These are phyloP conservation scores for Caradrina kadenii DNA, from an alignment of 2,888 invertebrate genomes.

Conservation along the genomic window DNA sequence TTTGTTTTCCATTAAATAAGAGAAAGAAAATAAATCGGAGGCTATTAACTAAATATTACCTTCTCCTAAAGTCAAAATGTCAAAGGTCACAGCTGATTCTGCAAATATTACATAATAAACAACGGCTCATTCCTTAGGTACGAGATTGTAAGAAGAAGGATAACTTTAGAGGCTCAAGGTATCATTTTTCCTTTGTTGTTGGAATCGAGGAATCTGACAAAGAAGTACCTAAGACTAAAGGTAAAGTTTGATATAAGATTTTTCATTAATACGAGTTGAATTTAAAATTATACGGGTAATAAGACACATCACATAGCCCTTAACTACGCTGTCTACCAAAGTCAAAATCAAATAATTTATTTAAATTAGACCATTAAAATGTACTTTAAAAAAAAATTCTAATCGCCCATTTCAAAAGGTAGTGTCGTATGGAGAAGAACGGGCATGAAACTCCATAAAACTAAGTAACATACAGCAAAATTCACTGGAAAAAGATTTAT, in stretches of 20 bases:
- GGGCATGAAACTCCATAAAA: too few relatives aligned
- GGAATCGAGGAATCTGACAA: not conserved
- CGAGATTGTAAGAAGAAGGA: not conserved
- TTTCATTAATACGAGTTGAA: not conserved
- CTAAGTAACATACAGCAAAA: too few relatives aligned
- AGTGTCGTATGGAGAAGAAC: too few relatives aligned
- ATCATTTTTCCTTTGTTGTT: constrained; percentile 40
- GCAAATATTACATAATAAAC: constrained; percentile 18
- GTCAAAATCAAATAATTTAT: too few relatives aligned
- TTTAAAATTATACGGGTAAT: too few relatives aligned
- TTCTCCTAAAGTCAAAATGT: constrained; percentile 40
- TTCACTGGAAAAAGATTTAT: too few relatives aligned
- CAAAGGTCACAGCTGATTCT: constrained; percentile 43
- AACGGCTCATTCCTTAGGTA: constrained; percentile 11
- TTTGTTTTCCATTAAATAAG: constrained; percentile 26
- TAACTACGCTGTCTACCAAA: too few relatives aligned
- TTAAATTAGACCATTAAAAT: too few relatives aligned
- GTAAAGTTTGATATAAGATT: not conserved
- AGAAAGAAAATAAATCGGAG: constrained; percentile 29
- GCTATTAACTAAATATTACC: constrained; percentile 21
- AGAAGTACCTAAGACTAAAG: not conserved
- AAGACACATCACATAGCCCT: too few relatives aligned
- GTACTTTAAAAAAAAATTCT: too few relatives aligned
- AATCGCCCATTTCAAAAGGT: too few relatives aligned
- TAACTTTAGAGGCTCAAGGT: constrained; percentile 27